Base-by-base conservation (phyloP, 35 echinoderm and acorn worm species). In the Hemicentrotus pulcherrimus region DNA sequence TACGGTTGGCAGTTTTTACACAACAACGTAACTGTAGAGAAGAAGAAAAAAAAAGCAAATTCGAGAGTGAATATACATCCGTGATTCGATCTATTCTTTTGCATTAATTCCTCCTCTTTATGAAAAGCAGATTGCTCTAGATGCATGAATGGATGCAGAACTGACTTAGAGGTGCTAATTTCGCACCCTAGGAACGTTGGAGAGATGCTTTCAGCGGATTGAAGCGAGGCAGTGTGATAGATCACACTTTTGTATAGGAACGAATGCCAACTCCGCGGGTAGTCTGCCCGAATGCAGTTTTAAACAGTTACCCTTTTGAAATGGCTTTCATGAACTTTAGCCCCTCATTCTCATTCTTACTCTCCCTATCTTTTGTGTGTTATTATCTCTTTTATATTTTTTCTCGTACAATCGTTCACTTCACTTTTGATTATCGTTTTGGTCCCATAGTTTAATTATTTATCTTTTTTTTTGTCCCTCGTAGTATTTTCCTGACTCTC, bases 241-340 rank as follows among this genome's bases (percentile, higher is more conserved):
- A 78, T 78, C 65, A 78, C 65, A 78, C 65, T 78, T 24, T 78
- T 78, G 65, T 78, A 78, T 78, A 78, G 65, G 65, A n/a, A 78
- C 65, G 65, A 78, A 71, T 6, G 61, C 61, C 16, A 71, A 71
- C 61, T 71, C 19, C 13, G 61, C 24, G 18, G 65, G 65, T 78
- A n/a, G 65, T 78, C 65, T 78, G 65, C 65, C n/a, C 65, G 65
- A 78, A 78, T 78, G 22, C 28, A 78, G 4, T n/a, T 78, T 78
- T 78, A 78, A 78, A 78, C 65, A 78, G 65, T n/a, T 78, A 6
- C 65, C 50, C 19, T 78, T 78, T 78, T 78, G 18, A 78, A 78
- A 78, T 78, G 28, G 6, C 24, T 78, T n/a, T 78, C 19, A n/a
- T 78, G 65, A 78, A 4, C 18, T 7, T 78, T 78, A 78, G 22